phyloP scores from a whole-genome alignment of 2,888 invertebrate species.

The Campoletis raptor region DNA sequence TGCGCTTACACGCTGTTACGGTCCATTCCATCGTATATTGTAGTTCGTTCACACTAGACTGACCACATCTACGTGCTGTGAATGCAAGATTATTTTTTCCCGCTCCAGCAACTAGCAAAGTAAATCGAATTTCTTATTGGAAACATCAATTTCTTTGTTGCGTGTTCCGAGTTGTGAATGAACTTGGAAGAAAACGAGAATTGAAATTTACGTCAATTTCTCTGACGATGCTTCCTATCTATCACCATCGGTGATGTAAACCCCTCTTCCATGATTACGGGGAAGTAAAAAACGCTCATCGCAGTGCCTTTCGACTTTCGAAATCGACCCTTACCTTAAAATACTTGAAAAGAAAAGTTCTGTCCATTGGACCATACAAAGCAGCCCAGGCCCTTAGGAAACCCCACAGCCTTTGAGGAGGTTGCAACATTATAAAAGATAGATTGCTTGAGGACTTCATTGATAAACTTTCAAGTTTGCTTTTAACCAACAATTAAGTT shows the following conservation, averaged over 20 bases:
- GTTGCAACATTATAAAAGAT: not conserved
- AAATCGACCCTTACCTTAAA: not conserved
- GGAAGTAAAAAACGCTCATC: not conserved
- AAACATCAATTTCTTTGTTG: slow-evolving; percentile 56
- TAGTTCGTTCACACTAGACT: slow-evolving; percentile 40
- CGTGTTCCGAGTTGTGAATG: slow-evolving; percentile 42
- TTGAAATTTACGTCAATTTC: slow-evolving; percentile 17
- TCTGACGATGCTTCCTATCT: slow-evolving; percentile 4
- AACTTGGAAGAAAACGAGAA: not conserved
- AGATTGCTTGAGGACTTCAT: not conserved
- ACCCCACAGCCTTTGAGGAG: not conserved
- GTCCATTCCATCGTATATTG: slow-evolving; percentile 25
- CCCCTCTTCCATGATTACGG: not conserved
- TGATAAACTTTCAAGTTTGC: not conserved
- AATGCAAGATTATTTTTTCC: slow-evolving; percentile 43
- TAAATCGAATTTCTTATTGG: slow-evolving; percentile 60
- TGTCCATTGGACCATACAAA: not conserved
- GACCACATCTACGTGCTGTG: slow-evolving; percentile 59
- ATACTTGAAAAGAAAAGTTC: not conserved
- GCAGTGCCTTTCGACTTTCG: not conserved
- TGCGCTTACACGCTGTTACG: slow-evolving; percentile 34
- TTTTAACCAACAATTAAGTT: not conserved
- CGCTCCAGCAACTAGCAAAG: slow-evolving; percentile 20
- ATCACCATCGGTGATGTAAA: not conserved
- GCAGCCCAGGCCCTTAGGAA: not conserved